These are phyloP conservation scores for Pollachius pollachius DNA, from an alignment of 2,113 vertebrate genomes.

Conservation along the genomic window DNA sequence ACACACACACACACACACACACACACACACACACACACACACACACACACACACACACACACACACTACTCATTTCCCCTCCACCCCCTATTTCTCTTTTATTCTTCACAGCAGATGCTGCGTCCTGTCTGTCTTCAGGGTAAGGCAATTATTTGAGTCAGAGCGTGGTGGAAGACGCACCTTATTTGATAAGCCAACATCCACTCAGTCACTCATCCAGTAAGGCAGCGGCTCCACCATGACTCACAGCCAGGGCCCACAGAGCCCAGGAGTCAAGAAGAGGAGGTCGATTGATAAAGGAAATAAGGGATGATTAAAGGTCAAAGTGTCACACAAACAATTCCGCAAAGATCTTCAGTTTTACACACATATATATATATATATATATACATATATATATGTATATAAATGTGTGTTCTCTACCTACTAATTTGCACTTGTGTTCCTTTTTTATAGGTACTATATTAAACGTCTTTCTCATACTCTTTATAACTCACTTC, in stretches of 20 bases:
- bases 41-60: too few species aligned
- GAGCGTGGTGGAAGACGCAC: slow-evolving; percentile 40
- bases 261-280: slow-evolving; percentile 28
- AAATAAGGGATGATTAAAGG: background rate
- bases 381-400: too few species aligned
- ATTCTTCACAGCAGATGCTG: slow-evolving; percentile 59
- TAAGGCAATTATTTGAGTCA: slow-evolving; percentile 69
- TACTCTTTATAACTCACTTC: slow-evolving; percentile 1
- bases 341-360: too few species aligned
- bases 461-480: background rate
- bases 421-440: slow-evolving; percentile 3
- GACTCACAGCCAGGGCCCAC: slow-evolving; percentile 41
- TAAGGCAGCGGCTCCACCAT: slow-evolving; percentile 44
- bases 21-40: too few species aligned
- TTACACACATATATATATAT: too few species aligned
- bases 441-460: background rate
- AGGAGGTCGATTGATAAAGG: slow-evolving; percentile 25
- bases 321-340: too few species aligned
- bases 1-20: too few species aligned
- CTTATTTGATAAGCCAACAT: slow-evolving; percentile 60
- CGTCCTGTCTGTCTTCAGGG: slow-evolving; percentile 54
- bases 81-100: slow-evolving; percentile 19
- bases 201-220: slow-evolving; percentile 34
- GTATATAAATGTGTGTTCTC: background rate
- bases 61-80: background rate